phyloP scores from a whole-genome alignment of 1,140 invertebrate species.

The Heliconius himera region DNA sequence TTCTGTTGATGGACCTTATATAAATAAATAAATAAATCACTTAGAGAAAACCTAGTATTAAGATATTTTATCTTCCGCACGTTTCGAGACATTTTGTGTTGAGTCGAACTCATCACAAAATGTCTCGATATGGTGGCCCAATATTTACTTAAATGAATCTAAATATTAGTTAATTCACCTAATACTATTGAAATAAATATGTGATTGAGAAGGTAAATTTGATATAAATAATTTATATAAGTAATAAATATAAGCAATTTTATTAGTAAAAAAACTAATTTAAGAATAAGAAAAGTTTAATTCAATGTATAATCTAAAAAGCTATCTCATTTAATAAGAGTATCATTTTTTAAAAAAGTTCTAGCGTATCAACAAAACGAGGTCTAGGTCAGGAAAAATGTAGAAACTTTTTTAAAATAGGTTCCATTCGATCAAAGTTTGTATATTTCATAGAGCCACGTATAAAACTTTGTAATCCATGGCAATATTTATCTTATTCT shows the following conservation, averaged over 20 bases:
- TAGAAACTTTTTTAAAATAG: background rate
- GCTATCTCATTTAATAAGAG: background rate
- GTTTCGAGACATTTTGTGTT: too few species aligned
- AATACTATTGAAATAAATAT: too few species aligned
- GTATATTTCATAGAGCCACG: background rate
- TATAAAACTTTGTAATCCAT: background rate
- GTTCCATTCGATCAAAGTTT: background rate
- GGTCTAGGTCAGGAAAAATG: background rate
- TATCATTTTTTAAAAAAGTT: background rate
- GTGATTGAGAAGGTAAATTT: too few species aligned
- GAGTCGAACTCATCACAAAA: too few species aligned
- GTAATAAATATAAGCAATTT: too few species aligned
- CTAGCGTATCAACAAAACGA: background rate
- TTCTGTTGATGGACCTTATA: too few species aligned
- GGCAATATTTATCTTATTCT: constrained; percentile 25
- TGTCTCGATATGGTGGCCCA: too few species aligned
- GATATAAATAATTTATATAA: too few species aligned
- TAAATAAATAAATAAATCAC: too few species aligned
- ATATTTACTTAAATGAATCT: background rate
- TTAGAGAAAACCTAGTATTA: too few species aligned
- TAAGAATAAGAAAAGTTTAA: background rate
- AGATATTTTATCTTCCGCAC: too few species aligned
- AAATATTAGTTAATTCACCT: background rate
- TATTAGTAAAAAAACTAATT: background rate
- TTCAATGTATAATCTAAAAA: background rate